These are phyloP conservation scores for Anableps anableps DNA, from an alignment of 2,797 vertebrate genomes.

Conservation along the genomic window DNA sequence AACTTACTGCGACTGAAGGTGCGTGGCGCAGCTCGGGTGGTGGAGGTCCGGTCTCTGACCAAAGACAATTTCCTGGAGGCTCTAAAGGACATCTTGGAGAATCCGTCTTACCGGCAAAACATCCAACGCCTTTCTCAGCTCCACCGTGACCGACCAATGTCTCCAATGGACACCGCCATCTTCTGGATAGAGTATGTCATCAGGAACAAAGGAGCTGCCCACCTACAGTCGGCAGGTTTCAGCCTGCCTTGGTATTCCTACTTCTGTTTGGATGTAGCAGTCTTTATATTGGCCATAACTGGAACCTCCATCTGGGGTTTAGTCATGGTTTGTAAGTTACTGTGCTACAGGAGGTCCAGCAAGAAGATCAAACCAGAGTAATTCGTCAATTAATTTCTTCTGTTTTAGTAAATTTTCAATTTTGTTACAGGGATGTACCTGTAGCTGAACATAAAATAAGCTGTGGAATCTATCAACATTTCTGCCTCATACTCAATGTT, in stretches of 20 bases:
- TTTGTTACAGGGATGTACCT: not conserved
- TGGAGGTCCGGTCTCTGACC: slow-evolving; percentile 56
- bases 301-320: slow-evolving; percentile 38
- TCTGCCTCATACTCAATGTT: not conserved
- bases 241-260: slow-evolving; percentile 75
- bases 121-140: slow-evolving; percentile 68
- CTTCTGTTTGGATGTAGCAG: slow-evolving; percentile 66
- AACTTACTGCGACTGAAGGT: slow-evolving; percentile 65
- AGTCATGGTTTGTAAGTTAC: slow-evolving; percentile 41
- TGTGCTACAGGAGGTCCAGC: slow-evolving; percentile 52
- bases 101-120: slow-evolving; percentile 61
- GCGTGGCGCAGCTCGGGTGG: slow-evolving; percentile 62
- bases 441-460: not conserved
- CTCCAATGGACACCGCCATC: slow-evolving; percentile 64
- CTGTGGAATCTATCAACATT: not conserved
- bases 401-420: not conserved
- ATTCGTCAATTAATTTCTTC: not conserved
- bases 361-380: slow-evolving; percentile 67
- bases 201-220: slow-evolving; percentile 70
- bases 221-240: slow-evolving; percentile 57
- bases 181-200: slow-evolving; percentile 80
- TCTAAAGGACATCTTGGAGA: slow-evolving; percentile 69
- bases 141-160: slow-evolving; percentile 54
- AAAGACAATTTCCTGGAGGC: slow-evolving; percentile 61
- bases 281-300: slow-evolving; percentile 33